phyloP scores from a whole-genome alignment of 1,140 invertebrate species.

The Plectrocnemia conspersa region DNA sequence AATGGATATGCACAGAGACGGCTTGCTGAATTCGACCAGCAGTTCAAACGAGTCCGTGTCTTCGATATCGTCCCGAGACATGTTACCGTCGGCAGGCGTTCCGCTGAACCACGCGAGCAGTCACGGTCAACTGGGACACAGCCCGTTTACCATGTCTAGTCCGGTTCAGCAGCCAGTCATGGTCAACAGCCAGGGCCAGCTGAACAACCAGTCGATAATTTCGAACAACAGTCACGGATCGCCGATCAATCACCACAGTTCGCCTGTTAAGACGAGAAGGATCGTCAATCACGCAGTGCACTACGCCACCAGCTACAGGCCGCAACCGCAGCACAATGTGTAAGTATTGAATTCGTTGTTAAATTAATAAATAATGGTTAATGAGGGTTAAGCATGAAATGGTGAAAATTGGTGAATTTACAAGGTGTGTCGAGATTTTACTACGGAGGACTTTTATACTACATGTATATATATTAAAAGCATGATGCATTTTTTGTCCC shows the following conservation, averaged over 20 bases:
- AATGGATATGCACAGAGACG: slow-evolving; percentile 31
- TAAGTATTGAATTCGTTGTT: slow-evolving; percentile 32
- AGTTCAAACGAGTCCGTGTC: slow-evolving; percentile 72
- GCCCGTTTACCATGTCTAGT: slow-evolving; percentile 6
- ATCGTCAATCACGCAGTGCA: slow-evolving; percentile 33
- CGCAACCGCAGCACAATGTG: slow-evolving; percentile 38
- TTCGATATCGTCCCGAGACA: slow-evolving; percentile 52
- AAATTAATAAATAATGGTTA: neutral
- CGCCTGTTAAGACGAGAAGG: slow-evolving; percentile 30
- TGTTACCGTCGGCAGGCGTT: neutral
- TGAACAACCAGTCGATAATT: slow-evolving; percentile 6
- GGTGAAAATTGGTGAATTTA: too few species aligned
- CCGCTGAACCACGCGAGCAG: slow-evolving; percentile 5
- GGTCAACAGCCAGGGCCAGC: slow-evolving; percentile 16
- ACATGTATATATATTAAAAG: too few species aligned
- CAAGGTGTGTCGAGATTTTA: too few species aligned
- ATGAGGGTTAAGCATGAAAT: too few species aligned
- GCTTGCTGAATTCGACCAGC: slow-evolving; percentile 51
- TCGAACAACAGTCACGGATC: slow-evolving; percentile 24
- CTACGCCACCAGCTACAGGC: slow-evolving; percentile 38
- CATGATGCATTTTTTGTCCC: too few species aligned
- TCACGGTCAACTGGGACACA: slow-evolving; percentile 16
- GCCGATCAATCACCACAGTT: slow-evolving; percentile 28
- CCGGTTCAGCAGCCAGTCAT: slow-evolving; percentile 14
- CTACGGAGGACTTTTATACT: too few species aligned